phyloP scores from a whole-genome alignment of 2,888 invertebrate genomes.

The Mesorhabditis sp. region DNA sequence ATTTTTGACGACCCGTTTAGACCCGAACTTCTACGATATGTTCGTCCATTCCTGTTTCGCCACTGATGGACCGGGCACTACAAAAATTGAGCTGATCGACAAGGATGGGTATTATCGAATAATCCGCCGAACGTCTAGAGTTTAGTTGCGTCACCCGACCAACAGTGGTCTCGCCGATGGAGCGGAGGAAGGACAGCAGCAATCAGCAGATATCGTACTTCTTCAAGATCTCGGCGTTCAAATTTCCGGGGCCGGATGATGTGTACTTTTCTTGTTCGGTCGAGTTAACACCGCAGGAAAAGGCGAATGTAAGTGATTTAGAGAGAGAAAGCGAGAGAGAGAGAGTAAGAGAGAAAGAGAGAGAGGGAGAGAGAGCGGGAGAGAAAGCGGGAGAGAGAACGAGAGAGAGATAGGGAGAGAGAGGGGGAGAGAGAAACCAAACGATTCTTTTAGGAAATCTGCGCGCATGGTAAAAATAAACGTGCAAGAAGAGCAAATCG shows the following conservation, averaged over 20 bases:
- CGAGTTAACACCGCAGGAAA: conserved; percentile 48
- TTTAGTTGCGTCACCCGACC: conserved; percentile 50
- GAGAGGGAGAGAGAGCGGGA: not conserved
- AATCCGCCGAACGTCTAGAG: not conserved
- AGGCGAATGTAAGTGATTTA: conserved; percentile 36
- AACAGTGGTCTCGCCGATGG: conserved; percentile 44
- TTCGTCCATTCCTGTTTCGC: conserved; percentile 57
- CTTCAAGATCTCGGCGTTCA: conserved; percentile 31
- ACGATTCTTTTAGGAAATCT: conserved; percentile 21
- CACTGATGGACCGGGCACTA: conserved; percentile 47
- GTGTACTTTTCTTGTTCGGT: conserved; percentile 57
- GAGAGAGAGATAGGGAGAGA: too few species aligned
- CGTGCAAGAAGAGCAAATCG: conserved; percentile 12
- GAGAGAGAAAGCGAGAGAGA: too few species aligned
- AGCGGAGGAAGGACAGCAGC: conserved; percentile 25
- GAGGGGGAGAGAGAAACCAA: conserved; percentile 11
- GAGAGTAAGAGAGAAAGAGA: not conserved
- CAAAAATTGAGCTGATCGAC: conserved; percentile 49
- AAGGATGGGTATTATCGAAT: conserved; percentile 34
- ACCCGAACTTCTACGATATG: conserved; percentile 47
- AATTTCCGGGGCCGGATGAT: conserved; percentile 54
- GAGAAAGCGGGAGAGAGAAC: too few species aligned
- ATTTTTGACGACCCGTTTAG: conserved; percentile 9
- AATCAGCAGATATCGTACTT: conserved; percentile 32
- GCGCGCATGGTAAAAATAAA: conserved; percentile 10